These are phyloP conservation scores for Holacanthella duospinosa DNA, from an alignment of 2,888 invertebrate species.

Conservation along the genomic window DNA sequence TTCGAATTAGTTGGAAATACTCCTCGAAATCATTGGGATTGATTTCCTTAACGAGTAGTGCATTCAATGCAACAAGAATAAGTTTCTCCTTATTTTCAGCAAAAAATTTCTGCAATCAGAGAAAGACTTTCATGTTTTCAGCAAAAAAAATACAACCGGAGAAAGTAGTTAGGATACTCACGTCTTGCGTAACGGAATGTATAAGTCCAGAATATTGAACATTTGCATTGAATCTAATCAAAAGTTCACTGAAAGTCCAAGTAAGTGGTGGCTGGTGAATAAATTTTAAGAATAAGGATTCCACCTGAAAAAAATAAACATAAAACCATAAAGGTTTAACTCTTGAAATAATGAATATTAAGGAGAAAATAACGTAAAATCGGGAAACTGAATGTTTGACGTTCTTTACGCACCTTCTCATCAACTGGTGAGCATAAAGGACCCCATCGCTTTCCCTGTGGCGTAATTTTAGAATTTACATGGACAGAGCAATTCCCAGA, in stretches of 20 bases:
- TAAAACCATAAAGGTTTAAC: not conserved
- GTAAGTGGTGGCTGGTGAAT: slow-evolving; percentile 55
- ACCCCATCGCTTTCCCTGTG: slow-evolving; percentile 75
- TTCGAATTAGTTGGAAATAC: slow-evolving; percentile 84
- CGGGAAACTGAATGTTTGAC: no score
- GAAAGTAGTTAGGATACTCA: slow-evolving; percentile 46
- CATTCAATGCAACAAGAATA: slow-evolving; percentile 78
- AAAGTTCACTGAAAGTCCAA: slow-evolving; percentile 63
- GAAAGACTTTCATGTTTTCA: slow-evolving; percentile 31
- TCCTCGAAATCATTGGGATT: slow-evolving; percentile 64
- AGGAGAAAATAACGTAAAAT: slow-evolving; percentile 4
- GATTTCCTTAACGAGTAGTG: slow-evolving; percentile 64
- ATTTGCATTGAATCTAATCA: slow-evolving; percentile 92
- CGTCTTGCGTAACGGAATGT: slow-evolving; percentile 92
- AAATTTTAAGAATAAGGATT: slow-evolving; percentile 77
- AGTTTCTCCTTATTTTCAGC: slow-evolving; percentile 96
- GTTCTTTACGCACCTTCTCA: slow-evolving; percentile 66
- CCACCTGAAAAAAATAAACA: slow-evolving; percentile 47
- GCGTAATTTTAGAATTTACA: slow-evolving; percentile 73
- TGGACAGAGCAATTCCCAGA: slow-evolving; percentile 95
- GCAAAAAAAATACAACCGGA: not conserved
- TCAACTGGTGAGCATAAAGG: slow-evolving; percentile 67
- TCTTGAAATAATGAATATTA: not conserved
- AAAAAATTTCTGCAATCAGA: slow-evolving; percentile 83
- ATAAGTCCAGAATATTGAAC: slow-evolving; percentile 93